Evolutionary conservation across 2,888 invertebrate genomes (phyloP).

Genomic region (Cryptosula pallasiana): DNA sequence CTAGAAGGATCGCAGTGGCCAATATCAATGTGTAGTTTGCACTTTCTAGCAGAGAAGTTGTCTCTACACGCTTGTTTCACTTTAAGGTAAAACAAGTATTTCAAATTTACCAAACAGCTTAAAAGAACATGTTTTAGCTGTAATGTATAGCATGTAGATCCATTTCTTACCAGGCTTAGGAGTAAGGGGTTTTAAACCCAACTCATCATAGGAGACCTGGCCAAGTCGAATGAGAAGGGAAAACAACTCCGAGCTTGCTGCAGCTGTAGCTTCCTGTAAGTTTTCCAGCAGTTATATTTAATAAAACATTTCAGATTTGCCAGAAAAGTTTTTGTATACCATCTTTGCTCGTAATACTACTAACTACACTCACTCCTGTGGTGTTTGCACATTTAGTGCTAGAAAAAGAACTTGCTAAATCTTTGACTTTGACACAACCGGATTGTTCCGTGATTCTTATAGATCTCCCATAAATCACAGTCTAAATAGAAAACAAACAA

Average conservation of each 20-base stretch:
- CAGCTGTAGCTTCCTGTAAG: slow-evolving; percentile 10
- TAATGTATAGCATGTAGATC: no score
- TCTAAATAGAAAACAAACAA: no score
- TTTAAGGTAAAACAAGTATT: no score
- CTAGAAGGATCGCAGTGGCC: slow-evolving; percentile 1
- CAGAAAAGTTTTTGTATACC: no score
- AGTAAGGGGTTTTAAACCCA: slow-evolving; percentile 9
- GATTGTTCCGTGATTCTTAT: slow-evolving; percentile 7
- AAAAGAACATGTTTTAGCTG: no score
- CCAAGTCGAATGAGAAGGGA: background rate
- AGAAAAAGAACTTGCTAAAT: background rate
- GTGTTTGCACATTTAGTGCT: slow-evolving; percentile 8
- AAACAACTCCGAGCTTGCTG: slow-evolving; percentile 8
- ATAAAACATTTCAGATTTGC: background rate
- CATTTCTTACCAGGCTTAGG: background rate
- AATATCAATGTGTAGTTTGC: slow-evolving; percentile 5
- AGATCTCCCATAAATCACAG: background rate
- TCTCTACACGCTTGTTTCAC: background rate
- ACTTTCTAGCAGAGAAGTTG: slow-evolving; percentile 11
- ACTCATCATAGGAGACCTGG: background rate
- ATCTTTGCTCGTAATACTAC: background rate
- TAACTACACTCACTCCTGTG: background rate
- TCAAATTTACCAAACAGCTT: no score
- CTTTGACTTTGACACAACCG: background rate
- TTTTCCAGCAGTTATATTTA: background rate